Percentiles rank a stretch among this genome's conserved stretches.
Evolutionary conservation across 2,113 vertebrate genomes (phyloP).

Genomic region (Cercocebus atys): DNA sequence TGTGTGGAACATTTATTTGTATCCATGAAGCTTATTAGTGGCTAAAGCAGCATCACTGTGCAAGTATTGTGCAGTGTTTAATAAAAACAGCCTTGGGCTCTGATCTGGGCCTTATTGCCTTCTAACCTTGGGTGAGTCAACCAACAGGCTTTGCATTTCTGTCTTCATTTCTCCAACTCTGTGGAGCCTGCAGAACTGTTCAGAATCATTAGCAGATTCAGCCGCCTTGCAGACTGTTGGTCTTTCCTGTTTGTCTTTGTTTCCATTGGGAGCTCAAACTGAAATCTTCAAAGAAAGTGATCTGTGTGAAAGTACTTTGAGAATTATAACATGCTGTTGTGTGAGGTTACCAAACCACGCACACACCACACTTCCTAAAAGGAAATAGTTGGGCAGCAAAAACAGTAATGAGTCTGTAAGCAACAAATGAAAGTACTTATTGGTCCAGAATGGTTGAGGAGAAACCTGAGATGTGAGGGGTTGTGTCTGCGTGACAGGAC

Average conservation of each 20-base stretch:
- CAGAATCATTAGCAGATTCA: neutral
- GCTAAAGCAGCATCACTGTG: neutral
- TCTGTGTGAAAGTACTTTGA: slow-evolving; percentile 9
- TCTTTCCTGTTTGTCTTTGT: neutral
- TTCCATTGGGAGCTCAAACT: neutral
- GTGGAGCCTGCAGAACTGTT: neutral
- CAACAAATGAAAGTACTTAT: neutral
- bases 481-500: neutral
- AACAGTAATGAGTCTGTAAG: neutral
- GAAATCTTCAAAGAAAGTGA: neutral
- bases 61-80: neutral
- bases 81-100: neutral
- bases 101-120: neutral
- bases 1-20: neutral
- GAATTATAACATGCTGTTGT: neutral
- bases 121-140: neutral
- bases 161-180: neutral
- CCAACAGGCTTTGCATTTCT: neutral
- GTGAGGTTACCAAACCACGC: neutral
- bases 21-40: neutral
- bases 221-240: neutral
- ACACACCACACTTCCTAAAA: slow-evolving; percentile 4
- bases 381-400: neutral
- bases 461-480: neutral
- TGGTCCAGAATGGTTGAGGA: neutral